Evolutionary conservation across 2,113 vertebrate species (phyloP).

Genomic region (Megaceryle torquata): DNA sequence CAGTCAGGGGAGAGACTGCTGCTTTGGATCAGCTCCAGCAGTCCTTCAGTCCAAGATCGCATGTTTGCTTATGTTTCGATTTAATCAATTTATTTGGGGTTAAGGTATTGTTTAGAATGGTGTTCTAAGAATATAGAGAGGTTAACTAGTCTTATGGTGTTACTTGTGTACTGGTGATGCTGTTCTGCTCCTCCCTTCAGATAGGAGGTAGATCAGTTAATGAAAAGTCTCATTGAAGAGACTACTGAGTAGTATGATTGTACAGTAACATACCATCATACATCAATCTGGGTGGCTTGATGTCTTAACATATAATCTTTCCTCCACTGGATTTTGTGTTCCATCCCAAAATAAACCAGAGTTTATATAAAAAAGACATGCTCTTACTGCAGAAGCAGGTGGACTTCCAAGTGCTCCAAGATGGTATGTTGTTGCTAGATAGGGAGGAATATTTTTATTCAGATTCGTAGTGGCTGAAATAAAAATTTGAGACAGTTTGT

Average conservation of each 20-base stretch:
- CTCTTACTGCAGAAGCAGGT: background rate
- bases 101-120: background rate
- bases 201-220: rapidly evolving
- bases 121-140: background rate
- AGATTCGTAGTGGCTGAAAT: background rate
- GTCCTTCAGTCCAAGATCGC: background rate
- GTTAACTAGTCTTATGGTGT: background rate
- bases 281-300: background rate
- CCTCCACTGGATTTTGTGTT: background rate
- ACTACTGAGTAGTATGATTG: background rate
- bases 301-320: background rate
- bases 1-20: background rate
- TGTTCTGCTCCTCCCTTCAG: background rate
- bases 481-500: background rate
- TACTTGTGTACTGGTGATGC: background rate
- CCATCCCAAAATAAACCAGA: background rate
- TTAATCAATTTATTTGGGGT: background rate
- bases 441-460: background rate
- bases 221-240: background rate
- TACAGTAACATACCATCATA: rapidly evolving
- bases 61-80: background rate
- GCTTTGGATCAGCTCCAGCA: background rate
- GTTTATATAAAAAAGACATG: background rate
- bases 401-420: background rate
- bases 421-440: background rate